A percentile compares a stretch with the other conserved stretches of the same genome.
These are phyloP conservation scores for Syndactyla subalaris DNA, from an alignment of 2,797 vertebrate genomes.

Conservation along the genomic window DNA sequence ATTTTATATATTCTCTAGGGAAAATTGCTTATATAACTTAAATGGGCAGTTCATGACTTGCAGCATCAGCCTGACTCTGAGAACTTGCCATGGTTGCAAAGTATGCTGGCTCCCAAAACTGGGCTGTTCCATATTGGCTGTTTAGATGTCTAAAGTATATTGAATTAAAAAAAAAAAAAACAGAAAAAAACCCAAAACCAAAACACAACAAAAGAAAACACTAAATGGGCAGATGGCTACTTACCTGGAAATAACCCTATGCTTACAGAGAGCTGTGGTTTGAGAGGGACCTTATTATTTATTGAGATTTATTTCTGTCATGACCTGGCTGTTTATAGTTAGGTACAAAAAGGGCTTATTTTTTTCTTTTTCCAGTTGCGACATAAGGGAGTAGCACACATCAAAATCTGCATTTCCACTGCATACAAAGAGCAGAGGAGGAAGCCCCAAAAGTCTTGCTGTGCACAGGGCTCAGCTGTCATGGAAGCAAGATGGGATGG, in stretches of 20 bases:
- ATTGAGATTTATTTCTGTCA: background rate
- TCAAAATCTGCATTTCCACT: background rate
- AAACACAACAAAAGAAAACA: too few species aligned
- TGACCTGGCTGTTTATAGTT: background rate
- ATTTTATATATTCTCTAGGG: background rate
- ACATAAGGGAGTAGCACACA: background rate
- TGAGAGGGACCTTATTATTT: background rate
- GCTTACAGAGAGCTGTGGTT: background rate
- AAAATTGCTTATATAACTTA: background rate
- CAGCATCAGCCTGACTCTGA: background rate
- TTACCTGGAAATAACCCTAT: background rate
- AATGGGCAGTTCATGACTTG: background rate
- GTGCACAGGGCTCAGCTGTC: background rate
- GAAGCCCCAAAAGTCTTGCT: background rate
- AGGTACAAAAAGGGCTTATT: background rate
- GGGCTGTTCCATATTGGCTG: background rate
- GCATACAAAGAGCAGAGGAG: background rate
- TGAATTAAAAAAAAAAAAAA: background rate
- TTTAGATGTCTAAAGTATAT: background rate
- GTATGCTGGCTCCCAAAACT: background rate
- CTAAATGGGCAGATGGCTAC: background rate
- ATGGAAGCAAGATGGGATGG: background rate
- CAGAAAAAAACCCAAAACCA: too few species aligned
- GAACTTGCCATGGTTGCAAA: fast-evolving
- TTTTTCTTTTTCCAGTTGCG: background rate